phyloP scores from a whole-genome alignment of 2,797 vertebrate genomes.

The Tragelaphus oryx region DNA sequence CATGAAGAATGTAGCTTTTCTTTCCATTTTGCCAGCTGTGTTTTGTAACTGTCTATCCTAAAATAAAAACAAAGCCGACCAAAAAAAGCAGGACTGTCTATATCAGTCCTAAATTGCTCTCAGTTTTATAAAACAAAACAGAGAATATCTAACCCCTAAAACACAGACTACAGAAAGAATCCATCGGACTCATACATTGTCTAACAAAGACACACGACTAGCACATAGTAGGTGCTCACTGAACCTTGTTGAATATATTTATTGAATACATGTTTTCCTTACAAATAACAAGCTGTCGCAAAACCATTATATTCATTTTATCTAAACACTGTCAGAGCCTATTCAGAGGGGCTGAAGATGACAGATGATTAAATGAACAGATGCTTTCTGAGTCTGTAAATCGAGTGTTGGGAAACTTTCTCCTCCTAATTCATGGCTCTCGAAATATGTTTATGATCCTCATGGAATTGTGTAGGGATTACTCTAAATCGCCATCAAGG shows the following conservation, averaged over 20 bases:
- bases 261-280: background rate
- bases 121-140: conserved; percentile 11
- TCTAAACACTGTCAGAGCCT: conserved; percentile 11
- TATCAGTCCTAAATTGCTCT: background rate
- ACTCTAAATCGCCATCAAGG: background rate
- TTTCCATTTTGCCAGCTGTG: conserved; percentile 49
- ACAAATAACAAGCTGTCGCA: background rate
- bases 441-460: background rate
- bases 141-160: background rate
- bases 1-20: background rate
- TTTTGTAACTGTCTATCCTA: conserved; percentile 58
- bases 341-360: background rate
- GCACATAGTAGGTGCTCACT: background rate
- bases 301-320: background rate
- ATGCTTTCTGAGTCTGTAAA: conserved; percentile 35
- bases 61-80: conserved; percentile 51
- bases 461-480: background rate
- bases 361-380: conserved; percentile 17
- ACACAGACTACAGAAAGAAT: background rate
- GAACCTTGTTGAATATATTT: background rate
- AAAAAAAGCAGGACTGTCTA: background rate
- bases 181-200: fast-evolving
- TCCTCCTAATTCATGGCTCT: conserved; percentile 9
- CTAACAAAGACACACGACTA: background rate
- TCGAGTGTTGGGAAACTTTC: conserved; percentile 1